phyloP scores from a whole-genome alignment of 2,797 vertebrate species.

The Dipus sagitta region DNA sequence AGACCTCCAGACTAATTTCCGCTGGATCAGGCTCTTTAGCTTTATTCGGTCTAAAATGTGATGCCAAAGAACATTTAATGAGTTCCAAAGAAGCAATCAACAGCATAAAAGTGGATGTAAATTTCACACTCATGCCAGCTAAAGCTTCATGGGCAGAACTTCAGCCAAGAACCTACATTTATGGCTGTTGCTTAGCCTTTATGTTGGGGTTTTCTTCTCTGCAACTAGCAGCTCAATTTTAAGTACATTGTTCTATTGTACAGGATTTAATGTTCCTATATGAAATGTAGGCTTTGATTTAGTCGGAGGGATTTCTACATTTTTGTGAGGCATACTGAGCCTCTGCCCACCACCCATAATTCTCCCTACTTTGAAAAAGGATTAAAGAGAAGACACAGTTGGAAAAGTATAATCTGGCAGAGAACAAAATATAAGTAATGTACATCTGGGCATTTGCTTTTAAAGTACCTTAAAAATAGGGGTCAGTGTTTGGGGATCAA shows the following conservation, averaged over 20 bases:
- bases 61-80: constrained; percentile 80
- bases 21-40: constrained; percentile 68
- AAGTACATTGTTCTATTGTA: constrained; percentile 38
- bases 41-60: constrained; percentile 68
- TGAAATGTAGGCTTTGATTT: constrained; percentile 47
- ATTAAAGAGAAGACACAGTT: constrained; percentile 45
- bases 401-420: constrained; percentile 20
- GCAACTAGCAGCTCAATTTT: constrained; percentile 39
- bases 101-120: constrained; percentile 81
- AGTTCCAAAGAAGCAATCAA: constrained; percentile 82
- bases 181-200: constrained; percentile 55
- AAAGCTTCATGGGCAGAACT: constrained; percentile 79
- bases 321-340: constrained; percentile 48
- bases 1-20: constrained; percentile 72
- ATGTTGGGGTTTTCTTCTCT: constrained; percentile 46
- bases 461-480: neutral
- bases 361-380: constrained; percentile 24
- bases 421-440: neutral
- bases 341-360: neutral
- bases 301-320: constrained; percentile 9
- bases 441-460: neutral
- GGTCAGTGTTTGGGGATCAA: neutral
- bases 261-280: constrained; percentile 50
- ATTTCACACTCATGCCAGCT: constrained; percentile 83
- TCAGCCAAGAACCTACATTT: constrained; percentile 78